Evolutionary conservation across 2,888 invertebrate species (phyloP).

Genomic region (Reticulitermes lucifugus): DNA sequence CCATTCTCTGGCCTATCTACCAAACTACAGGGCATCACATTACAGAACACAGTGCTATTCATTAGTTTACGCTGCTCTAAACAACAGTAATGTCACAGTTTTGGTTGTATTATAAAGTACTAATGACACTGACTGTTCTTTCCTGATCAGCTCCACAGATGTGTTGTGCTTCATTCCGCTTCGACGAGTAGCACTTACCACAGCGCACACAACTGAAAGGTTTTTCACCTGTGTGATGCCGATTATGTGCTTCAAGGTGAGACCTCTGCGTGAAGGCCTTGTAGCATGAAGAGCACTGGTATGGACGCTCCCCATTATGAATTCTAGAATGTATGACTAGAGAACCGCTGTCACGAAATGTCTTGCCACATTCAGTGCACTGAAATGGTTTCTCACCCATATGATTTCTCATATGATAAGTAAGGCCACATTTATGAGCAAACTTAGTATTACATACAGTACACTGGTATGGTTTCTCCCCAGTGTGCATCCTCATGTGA

Average conservation of each 20-base stretch:
- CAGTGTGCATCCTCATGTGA: constrained; percentile 29
- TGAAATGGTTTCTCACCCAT: constrained; percentile 41
- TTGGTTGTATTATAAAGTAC: background rate
- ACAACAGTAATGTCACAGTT: background rate
- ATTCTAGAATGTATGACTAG: constrained; percentile 9
- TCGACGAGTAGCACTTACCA: constrained; percentile 27
- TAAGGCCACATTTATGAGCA: constrained; percentile 34
- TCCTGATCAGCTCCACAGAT: constrained; percentile 10
- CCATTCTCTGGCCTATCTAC: too few relatives aligned
- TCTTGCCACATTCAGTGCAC: constrained; percentile 41
- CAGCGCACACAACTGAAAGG: constrained; percentile 21
- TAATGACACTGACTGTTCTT: background rate
- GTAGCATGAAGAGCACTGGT: constrained; percentile 16
- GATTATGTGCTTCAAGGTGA: constrained; percentile 23
- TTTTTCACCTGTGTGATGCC: constrained; percentile 22
- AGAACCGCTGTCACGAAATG: constrained; percentile 35
- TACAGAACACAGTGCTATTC: too few relatives aligned
- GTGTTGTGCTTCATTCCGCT: constrained; percentile 14
- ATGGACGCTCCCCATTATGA: constrained; percentile 31
- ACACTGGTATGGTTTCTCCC: constrained; percentile 20
- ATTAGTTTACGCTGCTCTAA: too few relatives aligned
- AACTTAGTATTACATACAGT: constrained; percentile 13
- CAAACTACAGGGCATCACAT: too few relatives aligned
- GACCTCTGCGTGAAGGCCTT: constrained; percentile 25
- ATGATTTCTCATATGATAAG: constrained; percentile 33